phyloP scores from a whole-genome alignment of 1,140 invertebrate species.

The Antheraea pernyi region DNA sequence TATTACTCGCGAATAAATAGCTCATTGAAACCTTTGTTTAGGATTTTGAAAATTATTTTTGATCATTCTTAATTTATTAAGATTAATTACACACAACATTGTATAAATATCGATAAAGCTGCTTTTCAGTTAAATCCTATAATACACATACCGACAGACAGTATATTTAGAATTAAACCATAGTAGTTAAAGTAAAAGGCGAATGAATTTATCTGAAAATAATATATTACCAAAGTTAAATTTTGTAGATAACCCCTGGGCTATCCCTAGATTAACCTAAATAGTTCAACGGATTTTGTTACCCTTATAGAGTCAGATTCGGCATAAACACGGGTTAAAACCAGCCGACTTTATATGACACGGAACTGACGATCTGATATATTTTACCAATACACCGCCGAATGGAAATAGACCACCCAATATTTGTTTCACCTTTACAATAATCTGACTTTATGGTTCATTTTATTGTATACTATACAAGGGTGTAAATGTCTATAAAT shows the following conservation, averaged over 20 bases:
- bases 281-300: background rate
- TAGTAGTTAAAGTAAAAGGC: too few species aligned
- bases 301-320: background rate
- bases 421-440: background rate
- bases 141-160: too few species aligned
- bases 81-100: too few species aligned
- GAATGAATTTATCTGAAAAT: background rate
- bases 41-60: too few species aligned
- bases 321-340: background rate
- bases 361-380: background rate
- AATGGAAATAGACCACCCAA: background rate
- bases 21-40: too few species aligned
- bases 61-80: too few species aligned
- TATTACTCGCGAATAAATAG: too few species aligned
- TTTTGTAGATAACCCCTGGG: background rate
- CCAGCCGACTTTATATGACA: background rate
- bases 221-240: background rate
- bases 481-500: too few species aligned
- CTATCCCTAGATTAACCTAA: constrained; percentile 2
- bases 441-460: background rate
- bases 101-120: too few species aligned
- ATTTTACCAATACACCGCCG: background rate
- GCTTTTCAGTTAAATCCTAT: too few species aligned
- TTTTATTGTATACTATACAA: background rate
- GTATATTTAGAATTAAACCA: too few species aligned